phyloP scores from a whole-genome alignment of 2,113 vertebrate genomes.

The Lontra canadensis region DNA sequence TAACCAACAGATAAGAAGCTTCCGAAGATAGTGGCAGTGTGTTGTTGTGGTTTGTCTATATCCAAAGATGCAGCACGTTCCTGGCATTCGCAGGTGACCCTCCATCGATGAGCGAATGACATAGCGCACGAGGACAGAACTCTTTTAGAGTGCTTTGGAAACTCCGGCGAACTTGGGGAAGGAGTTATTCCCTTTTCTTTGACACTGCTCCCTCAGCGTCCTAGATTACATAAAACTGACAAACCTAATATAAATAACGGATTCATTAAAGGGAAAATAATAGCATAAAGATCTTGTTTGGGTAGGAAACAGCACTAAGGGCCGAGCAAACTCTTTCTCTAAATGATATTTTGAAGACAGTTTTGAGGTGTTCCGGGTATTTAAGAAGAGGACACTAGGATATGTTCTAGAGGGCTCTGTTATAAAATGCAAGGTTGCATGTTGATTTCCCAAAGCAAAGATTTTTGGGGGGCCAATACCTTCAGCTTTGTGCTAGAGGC shows the following conservation, averaged over 20 bases:
- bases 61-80: background rate
- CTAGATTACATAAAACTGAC: background rate
- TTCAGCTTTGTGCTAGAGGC: background rate
- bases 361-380: background rate
- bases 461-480: background rate
- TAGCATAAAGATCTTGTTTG: constrained; percentile 1
- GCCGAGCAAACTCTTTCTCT: background rate
- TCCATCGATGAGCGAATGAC: background rate
- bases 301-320: background rate
- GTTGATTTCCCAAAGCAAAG: background rate
- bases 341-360: constrained; percentile 4
- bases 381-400: background rate
- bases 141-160: background rate
- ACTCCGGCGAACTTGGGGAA: background rate
- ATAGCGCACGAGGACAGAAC: background rate
- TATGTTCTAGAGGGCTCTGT: background rate
- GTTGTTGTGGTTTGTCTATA: background rate
- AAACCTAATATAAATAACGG: background rate
- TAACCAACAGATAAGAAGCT: background rate
- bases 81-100: background rate
- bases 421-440: background rate
- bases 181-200: background rate
- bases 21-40: background rate
- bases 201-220: background rate
- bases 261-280: constrained; percentile 4